Percentiles rank a stretch among this genome's conserved stretches.
Evolutionary conservation across 2,888 invertebrate species (phyloP).

Genomic region (Drosophila borealis): DNA sequence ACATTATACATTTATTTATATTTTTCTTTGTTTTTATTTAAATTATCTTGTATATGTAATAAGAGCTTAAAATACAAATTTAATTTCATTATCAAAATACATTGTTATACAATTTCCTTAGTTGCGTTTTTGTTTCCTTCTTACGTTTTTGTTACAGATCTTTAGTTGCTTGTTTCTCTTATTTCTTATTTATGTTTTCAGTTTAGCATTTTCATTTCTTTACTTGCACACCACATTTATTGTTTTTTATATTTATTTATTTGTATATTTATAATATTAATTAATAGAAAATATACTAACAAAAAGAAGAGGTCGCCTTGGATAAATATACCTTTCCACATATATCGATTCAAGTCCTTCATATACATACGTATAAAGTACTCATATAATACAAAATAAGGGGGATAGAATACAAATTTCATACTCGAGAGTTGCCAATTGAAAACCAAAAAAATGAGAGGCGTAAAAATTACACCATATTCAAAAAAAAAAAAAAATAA

Average conservation of each 20-base stretch:
- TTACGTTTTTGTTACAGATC: constrained; percentile 55
- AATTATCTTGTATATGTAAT: constrained; percentile 74
- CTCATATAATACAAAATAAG: constrained; percentile 47
- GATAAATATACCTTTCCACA: constrained; percentile 44
- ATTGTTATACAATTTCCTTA: constrained; percentile 79
- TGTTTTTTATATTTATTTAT: constrained; percentile 25
- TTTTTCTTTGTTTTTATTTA: constrained; percentile 59
- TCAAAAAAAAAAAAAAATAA: constrained; percentile 20
- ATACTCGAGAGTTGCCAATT: constrained; percentile 11
- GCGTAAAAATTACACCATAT: constrained; percentile 14
- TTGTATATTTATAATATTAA: constrained; percentile 66
- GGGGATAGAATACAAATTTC: constrained; percentile 20
- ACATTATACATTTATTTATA: neutral
- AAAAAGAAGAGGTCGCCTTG: constrained; percentile 75
- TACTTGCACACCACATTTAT: constrained; percentile 46
- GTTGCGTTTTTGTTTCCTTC: constrained; percentile 47
- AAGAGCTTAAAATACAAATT: constrained; percentile 77
- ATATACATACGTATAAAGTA: constrained; percentile 35
- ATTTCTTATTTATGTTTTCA: constrained; percentile 51
- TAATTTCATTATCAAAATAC: constrained; percentile 78
- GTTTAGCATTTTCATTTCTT: constrained; percentile 42
- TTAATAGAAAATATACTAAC: constrained; percentile 77
- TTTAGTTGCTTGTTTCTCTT: constrained; percentile 48
- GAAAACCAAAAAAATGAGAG: constrained; percentile 3
- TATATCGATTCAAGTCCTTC: constrained; percentile 29